Percentiles rank a stretch among this genome's conserved stretches.
These are phyloP conservation scores for Columbina picui DNA, from an alignment of 2,113 vertebrate species.

Conservation along the genomic window DNA sequence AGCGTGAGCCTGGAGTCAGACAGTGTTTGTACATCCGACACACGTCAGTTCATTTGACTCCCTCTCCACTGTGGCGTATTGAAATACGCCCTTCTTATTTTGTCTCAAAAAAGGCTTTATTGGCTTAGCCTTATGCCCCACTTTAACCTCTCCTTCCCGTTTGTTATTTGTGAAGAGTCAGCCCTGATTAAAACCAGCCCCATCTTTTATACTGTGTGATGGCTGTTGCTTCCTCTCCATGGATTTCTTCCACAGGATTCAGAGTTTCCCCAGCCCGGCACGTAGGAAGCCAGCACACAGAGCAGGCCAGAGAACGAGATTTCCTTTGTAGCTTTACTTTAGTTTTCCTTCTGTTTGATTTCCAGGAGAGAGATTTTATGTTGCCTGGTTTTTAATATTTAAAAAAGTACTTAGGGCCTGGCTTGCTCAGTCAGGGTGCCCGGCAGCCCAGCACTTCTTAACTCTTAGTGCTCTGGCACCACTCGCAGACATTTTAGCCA, in stretches of 20 bases:
- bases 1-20: neutral
- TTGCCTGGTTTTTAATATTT: neutral
- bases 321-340: constrained; percentile 56
- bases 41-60: neutral
- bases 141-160: constrained; percentile 37
- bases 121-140: constrained; percentile 54
- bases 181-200: constrained; percentile 65
- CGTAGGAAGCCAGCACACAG: constrained; percentile 27
- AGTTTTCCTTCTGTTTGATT: constrained; percentile 53
- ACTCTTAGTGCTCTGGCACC: neutral
- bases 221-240: constrained; percentile 51
- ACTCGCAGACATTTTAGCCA: neutral
- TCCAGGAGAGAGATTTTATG: constrained; percentile 37
- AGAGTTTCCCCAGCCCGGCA: constrained; percentile 48
- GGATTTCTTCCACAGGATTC: constrained; percentile 66
- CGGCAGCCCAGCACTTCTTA: neutral
- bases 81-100: constrained; percentile 33
- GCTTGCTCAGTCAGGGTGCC: neutral
- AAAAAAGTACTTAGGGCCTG: neutral
- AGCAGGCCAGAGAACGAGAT: neutral
- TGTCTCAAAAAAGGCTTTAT: constrained; percentile 50
- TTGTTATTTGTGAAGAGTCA: constrained; percentile 54
- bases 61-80: neutral
- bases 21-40: neutral
- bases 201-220: constrained; percentile 32